Evolutionary conservation across 2,888 invertebrate genomes (phyloP).

Genomic region (Dryadula phaetusa): DNA sequence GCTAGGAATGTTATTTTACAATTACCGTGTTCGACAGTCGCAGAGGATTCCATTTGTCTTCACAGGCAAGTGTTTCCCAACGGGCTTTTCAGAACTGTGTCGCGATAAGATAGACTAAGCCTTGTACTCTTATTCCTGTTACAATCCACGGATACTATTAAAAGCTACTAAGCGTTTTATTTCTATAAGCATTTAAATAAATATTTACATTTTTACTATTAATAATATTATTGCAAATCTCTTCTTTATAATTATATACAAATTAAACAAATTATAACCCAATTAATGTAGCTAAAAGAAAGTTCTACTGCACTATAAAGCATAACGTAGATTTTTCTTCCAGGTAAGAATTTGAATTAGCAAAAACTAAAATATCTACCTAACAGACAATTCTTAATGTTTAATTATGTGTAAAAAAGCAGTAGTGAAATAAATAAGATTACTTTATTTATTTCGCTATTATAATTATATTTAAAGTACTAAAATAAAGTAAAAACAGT

Average conservation of each 20-base stretch:
- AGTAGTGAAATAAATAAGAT: too few species aligned
- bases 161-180: constrained; percentile 36
- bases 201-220: background rate
- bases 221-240: background rate
- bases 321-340: too few species aligned
- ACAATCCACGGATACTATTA: constrained; percentile 50
- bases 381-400: too few species aligned
- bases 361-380: too few species aligned
- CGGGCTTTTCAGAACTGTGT: constrained; percentile 72
- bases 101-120: constrained; percentile 72
- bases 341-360: too few species aligned
- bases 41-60: constrained; percentile 72
- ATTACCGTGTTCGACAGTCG: constrained; percentile 61
- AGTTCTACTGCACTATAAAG: too few species aligned
- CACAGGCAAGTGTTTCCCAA: constrained; percentile 67
- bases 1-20: constrained; percentile 56
- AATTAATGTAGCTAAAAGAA: too few species aligned
- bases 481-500: background rate
- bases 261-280: too few species aligned
- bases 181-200: background rate
- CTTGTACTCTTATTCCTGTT: constrained; percentile 68
- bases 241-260: too few species aligned
- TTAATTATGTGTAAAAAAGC: too few species aligned
- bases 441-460: background rate
- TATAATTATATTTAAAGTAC: background rate